Evolutionary conservation across 2,888 invertebrate species (phyloP), one percentile per base, ranked within the genome.

Genomic region (Rotaria sp.): DNA sequence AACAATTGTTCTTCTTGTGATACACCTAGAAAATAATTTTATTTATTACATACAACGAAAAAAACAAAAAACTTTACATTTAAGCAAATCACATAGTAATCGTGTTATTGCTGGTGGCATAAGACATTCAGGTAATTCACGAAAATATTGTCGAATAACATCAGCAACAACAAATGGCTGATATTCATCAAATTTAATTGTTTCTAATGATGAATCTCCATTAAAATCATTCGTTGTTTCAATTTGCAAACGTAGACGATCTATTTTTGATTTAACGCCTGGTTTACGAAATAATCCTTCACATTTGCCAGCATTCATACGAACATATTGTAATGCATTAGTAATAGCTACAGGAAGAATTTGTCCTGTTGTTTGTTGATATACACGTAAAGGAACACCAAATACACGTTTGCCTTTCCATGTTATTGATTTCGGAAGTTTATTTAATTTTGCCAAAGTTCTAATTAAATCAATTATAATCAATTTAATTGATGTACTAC

Each of bases 271-370:
- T 52, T 84, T 84, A 38, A 84, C 84, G 38, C 52, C 84, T 35
- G 84, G 84, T 21, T 84, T 84, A 52, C 84, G 84, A 84, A 84
- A 84, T 84, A 84, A 52, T 45, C 55, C 84, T 50, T 52, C 55
- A 38, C 55, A 84, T 55, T 84, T 55, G 11, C 52, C 50, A 8
- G 84, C 50, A 35, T 52, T 48, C 24, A 55, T 45, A 52, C 50
- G 84, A 11, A 84, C 38, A 84, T 52, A 84, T 84, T 52, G 84
- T 55, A 84, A 26, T 35, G 52, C 50, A 52, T 84, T 45, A 15
- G 55, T 84, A 5, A 84, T 84, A 15, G 52, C 52, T 15, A 84
- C 48, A 18, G 84, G 84, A 45, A 84, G 52, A 26, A 55, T 35
- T n/a, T 45, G 52, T 11, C 84, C 55, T 30, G 35, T 50, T 15